phyloP scores from a whole-genome alignment of 2,888 invertebrate species.

The Timema cristinae region DNA sequence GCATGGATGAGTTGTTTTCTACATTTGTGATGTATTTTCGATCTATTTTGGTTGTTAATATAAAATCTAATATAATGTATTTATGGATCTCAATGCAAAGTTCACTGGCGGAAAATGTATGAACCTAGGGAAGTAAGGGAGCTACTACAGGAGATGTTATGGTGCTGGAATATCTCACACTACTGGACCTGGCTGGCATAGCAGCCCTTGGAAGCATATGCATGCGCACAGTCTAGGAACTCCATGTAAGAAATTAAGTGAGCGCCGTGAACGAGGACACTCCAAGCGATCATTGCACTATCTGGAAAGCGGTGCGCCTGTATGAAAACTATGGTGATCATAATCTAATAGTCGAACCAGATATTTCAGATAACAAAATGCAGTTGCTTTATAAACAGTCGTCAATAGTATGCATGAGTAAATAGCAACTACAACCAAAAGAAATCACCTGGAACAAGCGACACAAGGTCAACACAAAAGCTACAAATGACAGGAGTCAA shows the following conservation, averaged over 20 bases:
- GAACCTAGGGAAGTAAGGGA: constrained; percentile 13
- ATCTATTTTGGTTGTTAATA: no score
- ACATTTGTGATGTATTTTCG: no score
- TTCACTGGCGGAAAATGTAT: constrained; percentile 19
- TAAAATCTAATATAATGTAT: background rate
- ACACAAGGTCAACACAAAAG: background rate
- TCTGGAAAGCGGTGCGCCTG: background rate
- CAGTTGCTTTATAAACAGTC: background rate
- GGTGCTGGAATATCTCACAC: constrained; percentile 18
- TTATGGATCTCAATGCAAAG: constrained; percentile 19
- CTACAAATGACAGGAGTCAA: background rate
- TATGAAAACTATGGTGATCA: background rate
- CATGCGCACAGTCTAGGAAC: background rate
- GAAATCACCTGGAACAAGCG: background rate
- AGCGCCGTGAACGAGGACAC: background rate
- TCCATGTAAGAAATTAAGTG: constrained; percentile 5
- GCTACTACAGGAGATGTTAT: constrained; percentile 14
- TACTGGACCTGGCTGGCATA: constrained; percentile 17
- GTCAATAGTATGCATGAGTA: background rate
- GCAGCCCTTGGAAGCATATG: constrained; percentile 20
- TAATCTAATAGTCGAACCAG: background rate
- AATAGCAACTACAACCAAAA: background rate
- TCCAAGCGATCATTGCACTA: background rate
- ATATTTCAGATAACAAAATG: background rate
- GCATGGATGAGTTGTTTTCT: no score